phyloP scores from a whole-genome alignment of 2,113 vertebrate genomes.

The Sitta europaea region DNA sequence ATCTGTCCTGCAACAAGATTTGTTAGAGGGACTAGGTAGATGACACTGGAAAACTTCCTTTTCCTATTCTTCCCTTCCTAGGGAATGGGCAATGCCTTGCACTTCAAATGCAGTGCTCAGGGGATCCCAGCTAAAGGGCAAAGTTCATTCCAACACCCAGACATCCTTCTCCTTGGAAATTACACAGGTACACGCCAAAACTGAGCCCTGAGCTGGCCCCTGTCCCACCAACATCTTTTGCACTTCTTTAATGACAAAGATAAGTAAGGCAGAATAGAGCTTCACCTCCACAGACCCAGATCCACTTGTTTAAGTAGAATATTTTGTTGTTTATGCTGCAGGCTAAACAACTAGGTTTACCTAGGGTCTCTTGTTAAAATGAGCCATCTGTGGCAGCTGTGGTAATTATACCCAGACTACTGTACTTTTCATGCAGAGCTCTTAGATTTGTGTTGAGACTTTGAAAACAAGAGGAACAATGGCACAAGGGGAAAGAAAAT shows the following conservation, averaged over 20 bases:
- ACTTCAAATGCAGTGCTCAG: not conserved
- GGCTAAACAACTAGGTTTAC: conserved; percentile 75
- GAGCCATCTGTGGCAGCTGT: conserved; percentile 74
- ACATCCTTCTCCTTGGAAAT: not conserved
- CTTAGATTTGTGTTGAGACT: conserved; percentile 63
- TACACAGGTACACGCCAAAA: not conserved
- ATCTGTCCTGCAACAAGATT: too few relatives aligned
- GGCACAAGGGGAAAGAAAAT: conserved; percentile 50
- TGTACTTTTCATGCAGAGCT: conserved; percentile 71
- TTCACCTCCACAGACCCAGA: conserved; percentile 62
- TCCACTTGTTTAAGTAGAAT: conserved; percentile 70
- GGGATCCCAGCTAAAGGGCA: not conserved
- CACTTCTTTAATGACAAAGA: conserved; percentile 49
- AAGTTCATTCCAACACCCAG: not conserved
- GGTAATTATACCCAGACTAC: conserved; percentile 71
- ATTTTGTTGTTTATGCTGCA: conserved; percentile 78
- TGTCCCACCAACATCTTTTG: not conserved
- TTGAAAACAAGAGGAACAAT: conserved; percentile 63
- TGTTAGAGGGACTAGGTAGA: not conserved
- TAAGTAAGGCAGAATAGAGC: conserved; percentile 57
- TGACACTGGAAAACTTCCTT: not conserved
- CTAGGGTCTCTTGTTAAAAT: conserved; percentile 74
- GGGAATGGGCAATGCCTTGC: not conserved
- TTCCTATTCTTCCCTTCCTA: not conserved
- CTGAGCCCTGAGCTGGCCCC: conserved; percentile 16